Base-by-base conservation (phyloP, 2,113 vertebrate species). In the Mohoua ochrocephala region DNA sequence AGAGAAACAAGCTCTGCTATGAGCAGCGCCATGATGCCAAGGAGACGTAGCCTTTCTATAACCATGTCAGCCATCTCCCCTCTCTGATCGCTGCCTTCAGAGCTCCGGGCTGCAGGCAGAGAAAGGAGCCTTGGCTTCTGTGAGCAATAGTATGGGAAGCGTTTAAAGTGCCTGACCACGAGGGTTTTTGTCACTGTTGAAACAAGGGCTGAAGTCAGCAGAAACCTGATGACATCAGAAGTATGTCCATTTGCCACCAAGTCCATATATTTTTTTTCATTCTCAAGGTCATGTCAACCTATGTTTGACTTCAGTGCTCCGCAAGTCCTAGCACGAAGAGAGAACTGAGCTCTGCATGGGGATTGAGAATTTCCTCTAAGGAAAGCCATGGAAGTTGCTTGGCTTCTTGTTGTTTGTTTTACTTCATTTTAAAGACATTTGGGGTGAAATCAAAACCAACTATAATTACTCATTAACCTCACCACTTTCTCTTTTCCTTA, bases 171-270 rank as follows among this genome's bases (percentile, higher is more conserved):
- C 15, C 31, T 22, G 39, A 39, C 33, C 21, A n/a, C 5, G 1
- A 65, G 22, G 2, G 0, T 3, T 54, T 63, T 41, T 24, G 41
- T 33, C 8, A 2, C 7, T 61, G 27, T 7, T 79, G 49, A 82
- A 83, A 61, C 35, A 78, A 78, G 30, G 64, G 35, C 56, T 92
- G 64, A 92, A 88, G 54, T 77, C 68, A 69, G 64, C 11, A n/a
- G 59, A 87, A 74, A 54, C 30, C 18, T 56, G 33, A 81, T 42
- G 54, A 42, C 18, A n/a, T 49, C 41, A 68, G 15, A 87, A n/a
- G 8, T 13, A 22, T 24, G 53, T 24, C 49, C 19, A 30, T 70
- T 60, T 64, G 69, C 52, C 35, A 90, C 5, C 26, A 92, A 79
- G 15, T 15, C 33, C 30, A 21, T 5, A 9, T 8, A 11, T 74